These are phyloP conservation scores for Blastobasis lacticolella DNA, from an alignment of 2,888 invertebrate genomes.

Conservation along the genomic window DNA sequence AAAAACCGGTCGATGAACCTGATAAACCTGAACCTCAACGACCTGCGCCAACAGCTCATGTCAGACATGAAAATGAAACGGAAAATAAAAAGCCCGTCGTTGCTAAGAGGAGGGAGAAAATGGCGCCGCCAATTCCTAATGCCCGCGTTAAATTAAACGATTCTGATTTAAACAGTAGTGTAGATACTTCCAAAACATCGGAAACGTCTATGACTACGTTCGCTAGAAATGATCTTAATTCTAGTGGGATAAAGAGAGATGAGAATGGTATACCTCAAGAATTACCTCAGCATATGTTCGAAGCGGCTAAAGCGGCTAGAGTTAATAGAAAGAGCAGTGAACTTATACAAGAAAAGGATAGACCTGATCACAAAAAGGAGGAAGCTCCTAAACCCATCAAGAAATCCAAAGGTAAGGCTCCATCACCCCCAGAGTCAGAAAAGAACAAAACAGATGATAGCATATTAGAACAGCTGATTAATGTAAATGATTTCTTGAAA, in stretches of 20 bases:
- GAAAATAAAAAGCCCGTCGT: constrained; percentile 67
- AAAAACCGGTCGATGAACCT: constrained; percentile 51
- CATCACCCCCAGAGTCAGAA: constrained; percentile 77
- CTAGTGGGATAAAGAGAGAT: constrained; percentile 75
- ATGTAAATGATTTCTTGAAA: constrained; percentile 54
- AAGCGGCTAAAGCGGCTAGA: constrained; percentile 81
- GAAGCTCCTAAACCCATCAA: constrained; percentile 54
- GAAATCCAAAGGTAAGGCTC: constrained; percentile 82
- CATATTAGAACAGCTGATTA: constrained; percentile 56
- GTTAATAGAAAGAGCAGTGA: constrained; percentile 79
- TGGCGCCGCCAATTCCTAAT: constrained; percentile 66
- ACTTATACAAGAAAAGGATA: constrained; percentile 44
- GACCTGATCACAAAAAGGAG: constrained; percentile 36
- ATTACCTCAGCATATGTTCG: constrained; percentile 80
- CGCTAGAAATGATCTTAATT: constrained; percentile 64
- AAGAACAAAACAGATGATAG: constrained; percentile 67
- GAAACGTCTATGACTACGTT: constrained; percentile 44
- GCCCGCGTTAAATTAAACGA: constrained; percentile 57
- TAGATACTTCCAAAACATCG: constrained; percentile 45
- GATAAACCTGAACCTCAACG: constrained; percentile 56
- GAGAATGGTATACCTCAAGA: constrained; percentile 79
- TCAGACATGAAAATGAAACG: constrained; percentile 69
- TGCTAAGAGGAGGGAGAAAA: constrained; percentile 67
- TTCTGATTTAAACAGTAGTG: constrained; percentile 36
- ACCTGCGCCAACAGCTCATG: constrained; percentile 43